phyloP scores from a whole-genome alignment of 2,888 invertebrate genomes.

The Himalopsyche japonica region DNA sequence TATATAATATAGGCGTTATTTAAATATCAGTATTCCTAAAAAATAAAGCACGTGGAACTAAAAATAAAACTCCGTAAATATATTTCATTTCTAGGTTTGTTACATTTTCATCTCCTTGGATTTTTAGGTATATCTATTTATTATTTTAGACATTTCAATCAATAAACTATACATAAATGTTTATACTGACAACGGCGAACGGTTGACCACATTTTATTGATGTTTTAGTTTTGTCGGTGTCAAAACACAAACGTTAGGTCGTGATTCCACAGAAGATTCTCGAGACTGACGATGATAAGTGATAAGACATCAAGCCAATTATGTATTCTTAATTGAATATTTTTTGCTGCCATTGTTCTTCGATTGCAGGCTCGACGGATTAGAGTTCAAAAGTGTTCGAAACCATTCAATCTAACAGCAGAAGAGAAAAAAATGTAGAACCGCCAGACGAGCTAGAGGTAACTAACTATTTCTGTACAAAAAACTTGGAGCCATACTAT shows the following conservation, averaged over 20 bases:
- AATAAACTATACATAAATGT: too few species aligned
- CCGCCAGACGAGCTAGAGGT: background rate
- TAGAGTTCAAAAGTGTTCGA: background rate
- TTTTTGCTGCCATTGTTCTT: background rate
- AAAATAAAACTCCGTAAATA: too few species aligned
- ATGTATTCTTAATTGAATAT: conserved; percentile 1
- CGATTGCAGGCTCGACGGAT: background rate
- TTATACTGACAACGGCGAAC: too few species aligned
- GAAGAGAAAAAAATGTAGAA: background rate
- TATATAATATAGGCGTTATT: too few species aligned
- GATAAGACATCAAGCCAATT: background rate
- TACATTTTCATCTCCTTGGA: too few species aligned
- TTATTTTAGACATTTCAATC: too few species aligned
- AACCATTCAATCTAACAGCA: background rate
- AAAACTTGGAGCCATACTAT: background rate
- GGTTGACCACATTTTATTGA: too few species aligned
- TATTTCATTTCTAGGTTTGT: too few species aligned
- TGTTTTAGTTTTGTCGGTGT: background rate
- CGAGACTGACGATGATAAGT: background rate
- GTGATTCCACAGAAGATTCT: background rate
- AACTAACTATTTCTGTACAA: background rate
- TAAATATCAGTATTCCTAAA: too few species aligned
- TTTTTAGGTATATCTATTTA: too few species aligned
- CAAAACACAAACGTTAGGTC: background rate
- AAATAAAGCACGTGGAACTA: too few species aligned